phyloP scores from a whole-genome alignment of 2,888 invertebrate genomes.

The Tetrapedia diversipes region DNA sequence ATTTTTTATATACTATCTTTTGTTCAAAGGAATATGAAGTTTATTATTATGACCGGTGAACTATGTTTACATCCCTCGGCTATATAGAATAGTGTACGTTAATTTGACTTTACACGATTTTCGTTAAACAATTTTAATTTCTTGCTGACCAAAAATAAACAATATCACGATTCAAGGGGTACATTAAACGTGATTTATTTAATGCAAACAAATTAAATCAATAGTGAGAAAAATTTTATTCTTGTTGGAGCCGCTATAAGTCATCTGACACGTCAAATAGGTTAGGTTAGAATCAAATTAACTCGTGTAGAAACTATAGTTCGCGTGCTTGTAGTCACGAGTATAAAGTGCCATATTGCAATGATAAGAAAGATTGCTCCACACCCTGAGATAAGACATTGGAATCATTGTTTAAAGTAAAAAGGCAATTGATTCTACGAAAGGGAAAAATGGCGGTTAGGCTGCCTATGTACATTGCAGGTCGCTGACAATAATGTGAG shows the following conservation, averaged over 20 bases:
- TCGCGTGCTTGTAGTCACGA: slow-evolving; percentile 31
- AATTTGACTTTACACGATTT: neutral
- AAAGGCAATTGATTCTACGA: slow-evolving; percentile 8
- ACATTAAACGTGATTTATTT: too few relatives aligned
- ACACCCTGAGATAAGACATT: slow-evolving; percentile 22
- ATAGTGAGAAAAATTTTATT: neutral
- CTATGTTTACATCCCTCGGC: neutral
- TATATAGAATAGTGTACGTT: neutral
- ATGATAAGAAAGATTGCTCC: slow-evolving; percentile 56
- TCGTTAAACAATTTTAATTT: neutral
- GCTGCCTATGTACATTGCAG: slow-evolving; percentile 47
- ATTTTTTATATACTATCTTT: neutral
- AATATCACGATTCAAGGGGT: too few relatives aligned
- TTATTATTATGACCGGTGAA: neutral
- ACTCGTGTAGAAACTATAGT: slow-evolving; percentile 44
- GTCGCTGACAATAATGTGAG: slow-evolving; percentile 59
- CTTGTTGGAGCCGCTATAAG: neutral
- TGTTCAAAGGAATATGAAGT: neutral
- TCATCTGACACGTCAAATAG: slow-evolving; percentile 24
- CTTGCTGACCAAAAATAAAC: too few relatives aligned
- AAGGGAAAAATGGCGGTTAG: slow-evolving; percentile 43
- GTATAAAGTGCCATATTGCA: slow-evolving; percentile 58
- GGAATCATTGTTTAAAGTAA: slow-evolving; percentile 29
- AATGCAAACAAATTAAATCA: slow-evolving; percentile 16
- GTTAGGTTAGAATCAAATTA: slow-evolving; percentile 44